A percentile compares a stretch with the other conserved stretches of the same genome.
Evolutionary conservation across 2,888 invertebrate genomes (phyloP).

Genomic region (Chloroclysta siterata): DNA sequence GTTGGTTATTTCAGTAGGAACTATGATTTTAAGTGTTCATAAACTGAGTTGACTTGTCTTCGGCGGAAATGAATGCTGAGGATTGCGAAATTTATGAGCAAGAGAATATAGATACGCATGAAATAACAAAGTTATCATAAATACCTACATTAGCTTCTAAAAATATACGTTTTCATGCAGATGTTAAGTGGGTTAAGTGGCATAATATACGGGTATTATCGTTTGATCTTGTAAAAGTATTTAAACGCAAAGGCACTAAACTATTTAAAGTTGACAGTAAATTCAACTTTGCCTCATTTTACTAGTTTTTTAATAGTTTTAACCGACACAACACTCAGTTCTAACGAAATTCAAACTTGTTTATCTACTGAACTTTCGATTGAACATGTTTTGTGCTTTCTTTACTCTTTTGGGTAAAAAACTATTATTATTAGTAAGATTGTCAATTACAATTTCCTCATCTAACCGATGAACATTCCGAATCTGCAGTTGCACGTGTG

Average conservation of each 20-base stretch:
- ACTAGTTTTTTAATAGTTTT: too few relatives aligned
- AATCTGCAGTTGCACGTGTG: conserved; percentile 42
- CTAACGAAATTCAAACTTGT: too few relatives aligned
- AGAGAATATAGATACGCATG: background rate
- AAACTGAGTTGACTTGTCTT: background rate
- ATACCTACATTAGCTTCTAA: conserved; percentile 7
- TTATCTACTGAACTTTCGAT: too few relatives aligned
- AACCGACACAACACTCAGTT: too few relatives aligned
- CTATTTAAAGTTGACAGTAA: background rate
- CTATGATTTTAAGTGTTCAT: background rate
- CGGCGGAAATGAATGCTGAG: conserved; percentile 1
- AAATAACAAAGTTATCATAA: conserved; percentile 1
- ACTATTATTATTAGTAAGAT: too few relatives aligned
- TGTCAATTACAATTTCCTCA: conserved; percentile 19
- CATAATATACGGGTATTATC: conserved; percentile 4
- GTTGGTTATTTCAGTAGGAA: background rate
- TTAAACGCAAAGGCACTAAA: background rate
- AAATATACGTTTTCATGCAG: conserved; percentile 14
- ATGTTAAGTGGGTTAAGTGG: conserved; percentile 7
- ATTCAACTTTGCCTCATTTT: background rate
- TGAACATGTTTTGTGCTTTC: background rate
- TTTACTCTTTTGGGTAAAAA: background rate
- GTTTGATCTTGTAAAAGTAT: conserved; percentile 7
- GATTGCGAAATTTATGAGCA: conserved; percentile 4
- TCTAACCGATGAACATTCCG: conserved; percentile 16